These are phyloP conservation scores for Actenoides hombroni DNA, from an alignment of 2,113 vertebrate species.

Conservation along the genomic window DNA sequence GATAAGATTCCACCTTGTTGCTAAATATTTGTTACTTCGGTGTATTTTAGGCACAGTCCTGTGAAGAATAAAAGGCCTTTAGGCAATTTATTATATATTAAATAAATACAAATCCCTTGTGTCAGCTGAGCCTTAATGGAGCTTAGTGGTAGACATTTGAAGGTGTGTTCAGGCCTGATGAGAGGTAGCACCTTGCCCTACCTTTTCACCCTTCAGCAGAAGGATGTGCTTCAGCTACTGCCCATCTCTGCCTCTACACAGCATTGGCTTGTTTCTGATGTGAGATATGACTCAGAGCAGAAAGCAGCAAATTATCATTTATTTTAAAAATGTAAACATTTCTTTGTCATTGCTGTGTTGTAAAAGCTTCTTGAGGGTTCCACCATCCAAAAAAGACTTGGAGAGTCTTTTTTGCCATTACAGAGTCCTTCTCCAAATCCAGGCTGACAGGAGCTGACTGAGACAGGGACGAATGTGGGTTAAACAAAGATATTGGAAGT, in stretches of 20 bases:
- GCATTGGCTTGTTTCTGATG: background rate
- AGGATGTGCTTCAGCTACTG: background rate
- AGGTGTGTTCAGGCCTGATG: background rate
- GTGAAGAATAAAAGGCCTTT: background rate
- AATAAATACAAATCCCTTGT: background rate
- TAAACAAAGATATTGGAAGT: background rate
- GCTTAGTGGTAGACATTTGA: background rate
- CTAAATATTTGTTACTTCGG: slow-evolving; percentile 44
- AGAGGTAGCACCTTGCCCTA: background rate
- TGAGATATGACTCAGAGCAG: background rate
- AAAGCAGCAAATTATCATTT: background rate
- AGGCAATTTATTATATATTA: background rate
- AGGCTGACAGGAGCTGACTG: background rate
- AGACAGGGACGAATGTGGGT: background rate
- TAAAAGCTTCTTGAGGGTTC: background rate
- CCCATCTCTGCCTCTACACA: background rate
- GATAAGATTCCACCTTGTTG: background rate
- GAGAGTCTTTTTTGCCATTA: background rate
- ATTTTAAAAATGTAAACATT: background rate
- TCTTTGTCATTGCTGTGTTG: background rate
- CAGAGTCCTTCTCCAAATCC: background rate
- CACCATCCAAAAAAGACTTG: background rate
- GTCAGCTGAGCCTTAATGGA: background rate
- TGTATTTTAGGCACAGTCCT: background rate
- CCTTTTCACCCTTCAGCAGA: background rate